Evolutionary conservation across 1,140 invertebrate genomes (phyloP).

Genomic region (Leptopilina clavipes): DNA sequence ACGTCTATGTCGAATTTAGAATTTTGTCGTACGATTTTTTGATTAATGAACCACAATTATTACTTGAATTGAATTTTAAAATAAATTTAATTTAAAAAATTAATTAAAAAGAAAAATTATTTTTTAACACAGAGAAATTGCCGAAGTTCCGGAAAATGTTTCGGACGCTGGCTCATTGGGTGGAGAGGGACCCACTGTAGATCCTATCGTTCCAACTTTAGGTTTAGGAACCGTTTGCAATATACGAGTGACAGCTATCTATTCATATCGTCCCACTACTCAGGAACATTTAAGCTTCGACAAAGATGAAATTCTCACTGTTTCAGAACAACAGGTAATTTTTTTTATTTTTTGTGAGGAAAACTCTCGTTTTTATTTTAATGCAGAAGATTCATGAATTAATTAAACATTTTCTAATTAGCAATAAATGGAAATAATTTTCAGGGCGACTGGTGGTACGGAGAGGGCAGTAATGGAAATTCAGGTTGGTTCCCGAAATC

Average conservation of each 20-base stretch:
- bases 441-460: constrained; percentile 82
- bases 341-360: too few relatives aligned
- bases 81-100: too few relatives aligned
- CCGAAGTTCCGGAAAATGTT: constrained; percentile 83
- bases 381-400: too few relatives aligned
- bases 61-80: too few relatives aligned
- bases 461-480: constrained; percentile 73
- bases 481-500: constrained; percentile 85
- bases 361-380: too few relatives aligned
- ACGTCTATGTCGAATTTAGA: constrained; percentile 11
- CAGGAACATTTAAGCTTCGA: constrained; percentile 81
- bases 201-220: constrained; percentile 64
- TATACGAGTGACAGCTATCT: constrained; percentile 77
- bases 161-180: constrained; percentile 75
- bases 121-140: constrained; percentile 78
- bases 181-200: constrained; percentile 66
- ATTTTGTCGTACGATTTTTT: too few relatives aligned
- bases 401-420: background rate
- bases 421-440: background rate
- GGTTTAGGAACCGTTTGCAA: constrained; percentile 71
- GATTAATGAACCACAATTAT: too few relatives aligned
- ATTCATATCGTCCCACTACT: constrained; percentile 81
- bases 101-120: too few relatives aligned
- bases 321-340: constrained; percentile 79
- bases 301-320: constrained; percentile 80